phyloP scores from a whole-genome alignment of 2,113 vertebrate genomes.

The Sinocyclocheilus maitianheensis region DNA sequence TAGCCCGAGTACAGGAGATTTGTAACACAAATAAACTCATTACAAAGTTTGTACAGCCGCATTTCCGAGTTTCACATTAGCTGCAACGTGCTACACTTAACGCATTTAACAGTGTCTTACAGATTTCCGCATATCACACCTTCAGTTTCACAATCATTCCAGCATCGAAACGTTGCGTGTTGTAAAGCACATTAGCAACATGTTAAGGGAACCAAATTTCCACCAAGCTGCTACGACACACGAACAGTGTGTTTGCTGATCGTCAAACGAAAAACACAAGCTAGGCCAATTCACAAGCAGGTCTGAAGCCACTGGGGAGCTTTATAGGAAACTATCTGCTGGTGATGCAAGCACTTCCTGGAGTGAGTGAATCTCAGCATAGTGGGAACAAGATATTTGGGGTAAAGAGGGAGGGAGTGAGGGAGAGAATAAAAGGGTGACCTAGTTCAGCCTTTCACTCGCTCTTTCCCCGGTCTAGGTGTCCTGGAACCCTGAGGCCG shows the following conservation, averaged over 20 bases:
- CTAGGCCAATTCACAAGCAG: slow-evolving; percentile 9
- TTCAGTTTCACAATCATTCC: neutral
- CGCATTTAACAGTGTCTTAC: neutral
- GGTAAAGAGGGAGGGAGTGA: slow-evolving; percentile 34
- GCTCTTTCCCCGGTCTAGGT: slow-evolving; percentile 61
- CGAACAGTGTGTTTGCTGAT: neutral
- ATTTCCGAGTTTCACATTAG: neutral
- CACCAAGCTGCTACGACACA: neutral
- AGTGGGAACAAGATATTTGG: slow-evolving; percentile 48
- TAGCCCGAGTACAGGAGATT: neutral
- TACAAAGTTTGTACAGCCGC: neutral
- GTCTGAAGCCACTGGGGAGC: slow-evolving; percentile 49
- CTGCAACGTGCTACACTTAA: slow-evolving; percentile 1
- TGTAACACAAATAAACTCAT: neutral
- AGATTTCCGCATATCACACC: neutral
- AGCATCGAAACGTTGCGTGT: neutral
- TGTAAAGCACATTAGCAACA: slow-evolving; percentile 7
- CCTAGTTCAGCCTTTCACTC: slow-evolving; percentile 66
- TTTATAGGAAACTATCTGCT: slow-evolving; percentile 50
- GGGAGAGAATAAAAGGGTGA: slow-evolving; percentile 56
- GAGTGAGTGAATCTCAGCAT: slow-evolving; percentile 53
- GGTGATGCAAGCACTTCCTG: slow-evolving; percentile 55
- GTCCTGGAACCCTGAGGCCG: slow-evolving; percentile 55
- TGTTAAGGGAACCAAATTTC: neutral
- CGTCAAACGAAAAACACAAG: slow-evolving; percentile 34